A percentile compares a stretch with the other conserved stretches of the same genome.
Evolutionary conservation across 2,797 vertebrate genomes (phyloP).

Genomic region (Peromyscus eremicus): DNA sequence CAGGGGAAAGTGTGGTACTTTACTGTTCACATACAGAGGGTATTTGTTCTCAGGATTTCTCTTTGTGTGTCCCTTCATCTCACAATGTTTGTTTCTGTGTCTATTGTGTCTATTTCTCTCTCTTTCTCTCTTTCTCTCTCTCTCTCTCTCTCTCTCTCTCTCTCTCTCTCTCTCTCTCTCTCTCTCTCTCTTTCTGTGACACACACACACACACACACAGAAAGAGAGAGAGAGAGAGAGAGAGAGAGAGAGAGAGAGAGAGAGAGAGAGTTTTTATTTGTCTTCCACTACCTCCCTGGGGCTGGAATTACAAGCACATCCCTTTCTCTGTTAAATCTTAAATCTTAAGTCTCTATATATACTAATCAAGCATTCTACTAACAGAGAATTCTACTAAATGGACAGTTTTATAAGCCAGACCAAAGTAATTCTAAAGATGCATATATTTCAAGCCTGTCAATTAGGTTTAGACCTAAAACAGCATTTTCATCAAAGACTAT

Average conservation of each 20-base stretch:
- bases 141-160: not conserved
- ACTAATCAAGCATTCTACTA: not conserved
- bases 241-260: no score
- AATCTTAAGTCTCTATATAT: not conserved
- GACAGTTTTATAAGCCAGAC: not conserved
- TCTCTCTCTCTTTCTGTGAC: no score
- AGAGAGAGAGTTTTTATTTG: not conserved
- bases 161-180: no score
- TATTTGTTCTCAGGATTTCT: not conserved
- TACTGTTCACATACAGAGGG: not conserved
- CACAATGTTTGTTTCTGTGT: not conserved
- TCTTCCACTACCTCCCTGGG: not conserved
- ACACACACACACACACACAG: not conserved
- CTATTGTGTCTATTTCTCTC: not conserved
- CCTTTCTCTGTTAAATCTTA: not conserved
- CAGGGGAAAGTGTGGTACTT: not conserved
- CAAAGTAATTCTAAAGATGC: not conserved
- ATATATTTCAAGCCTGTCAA: not conserved
- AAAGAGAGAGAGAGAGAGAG: no score
- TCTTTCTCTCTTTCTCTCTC: not conserved
- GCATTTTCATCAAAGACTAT: slow-evolving; percentile 24
- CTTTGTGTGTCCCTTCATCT: not conserved
- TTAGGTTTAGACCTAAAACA: not conserved
- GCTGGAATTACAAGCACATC: not conserved
- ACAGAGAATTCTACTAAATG: not conserved